Evolutionary conservation across 2,797 vertebrate genomes (phyloP).

Genomic region (Malacoraja senta): DNA sequence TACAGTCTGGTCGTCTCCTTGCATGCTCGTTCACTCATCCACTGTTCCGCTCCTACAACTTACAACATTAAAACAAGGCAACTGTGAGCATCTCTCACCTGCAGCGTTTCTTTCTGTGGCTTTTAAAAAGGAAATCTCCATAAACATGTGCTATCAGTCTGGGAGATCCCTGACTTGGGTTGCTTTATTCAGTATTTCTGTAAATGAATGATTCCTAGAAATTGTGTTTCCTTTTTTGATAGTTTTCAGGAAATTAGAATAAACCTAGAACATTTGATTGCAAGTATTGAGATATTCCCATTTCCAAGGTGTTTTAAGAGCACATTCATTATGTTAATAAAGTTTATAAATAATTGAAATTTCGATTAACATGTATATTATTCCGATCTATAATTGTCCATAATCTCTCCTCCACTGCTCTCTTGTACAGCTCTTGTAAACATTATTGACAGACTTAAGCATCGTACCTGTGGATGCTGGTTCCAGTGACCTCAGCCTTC

Average conservation of each 20-base stretch:
- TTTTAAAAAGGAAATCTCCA: not conserved
- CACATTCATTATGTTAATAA: not conserved
- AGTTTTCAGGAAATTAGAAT: not conserved
- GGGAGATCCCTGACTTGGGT: not conserved
- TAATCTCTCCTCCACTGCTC: not conserved
- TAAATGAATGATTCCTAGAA: not conserved
- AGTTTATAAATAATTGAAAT: conserved; percentile 7
- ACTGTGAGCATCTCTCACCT: not conserved
- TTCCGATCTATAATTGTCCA: not conserved
- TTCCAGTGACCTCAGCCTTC: not conserved
- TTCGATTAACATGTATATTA: conserved; percentile 1
- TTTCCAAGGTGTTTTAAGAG: not conserved
- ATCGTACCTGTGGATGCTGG: not conserved
- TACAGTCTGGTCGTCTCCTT: not conserved
- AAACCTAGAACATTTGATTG: not conserved
- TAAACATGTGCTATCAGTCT: not conserved
- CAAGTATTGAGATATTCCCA: not conserved
- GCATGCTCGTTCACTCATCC: not conserved
- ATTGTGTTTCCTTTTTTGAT: conserved; percentile 11
- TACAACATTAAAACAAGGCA: not conserved
- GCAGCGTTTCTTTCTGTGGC: not conserved
- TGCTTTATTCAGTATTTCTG: not conserved
- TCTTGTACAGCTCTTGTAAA: not conserved
- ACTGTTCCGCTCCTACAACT: too few relatives aligned
- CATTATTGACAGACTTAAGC: not conserved